phyloP scores from a whole-genome alignment of 1,140 invertebrate species.

The Bemisia tabaci region DNA sequence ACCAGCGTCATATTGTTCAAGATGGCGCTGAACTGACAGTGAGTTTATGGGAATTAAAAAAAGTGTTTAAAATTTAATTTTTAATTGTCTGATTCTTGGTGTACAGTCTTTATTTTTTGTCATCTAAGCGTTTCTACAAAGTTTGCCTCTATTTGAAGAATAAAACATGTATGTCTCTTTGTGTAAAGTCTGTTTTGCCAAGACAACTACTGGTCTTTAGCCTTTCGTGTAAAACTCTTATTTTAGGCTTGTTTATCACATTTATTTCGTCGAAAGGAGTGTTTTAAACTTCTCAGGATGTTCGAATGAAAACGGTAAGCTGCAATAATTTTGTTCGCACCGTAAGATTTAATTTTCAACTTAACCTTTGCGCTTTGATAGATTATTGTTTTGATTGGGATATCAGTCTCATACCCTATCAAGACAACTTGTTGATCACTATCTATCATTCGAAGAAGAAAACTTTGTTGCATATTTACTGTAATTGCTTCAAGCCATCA shows the following conservation, averaged over 20 bases:
- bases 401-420: too few species aligned
- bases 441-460: too few species aligned
- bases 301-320: too few species aligned
- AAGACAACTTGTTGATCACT: too few species aligned
- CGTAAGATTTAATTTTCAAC: too few species aligned
- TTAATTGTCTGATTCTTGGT: neutral
- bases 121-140: neutral
- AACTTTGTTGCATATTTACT: too few species aligned
- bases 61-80: neutral
- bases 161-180: conserved; percentile 1
- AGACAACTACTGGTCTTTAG: conserved; percentile 10
- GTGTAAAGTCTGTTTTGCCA: conserved; percentile 2
- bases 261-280: neutral
- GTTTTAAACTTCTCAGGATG: too few species aligned
- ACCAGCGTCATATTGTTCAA: conserved; percentile 29
- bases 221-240: conserved; percentile 1
- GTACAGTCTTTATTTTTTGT: conserved; percentile 3
- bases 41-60: conserved; percentile 18
- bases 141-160: neutral
- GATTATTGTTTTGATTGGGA: too few species aligned
- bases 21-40: conserved; percentile 17
- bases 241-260: neutral
- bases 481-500: too few species aligned
- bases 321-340: too few species aligned
- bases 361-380: too few species aligned